Evolutionary conservation across 2,797 vertebrate species (phyloP).

Genomic region (Ceyx erithaca): DNA sequence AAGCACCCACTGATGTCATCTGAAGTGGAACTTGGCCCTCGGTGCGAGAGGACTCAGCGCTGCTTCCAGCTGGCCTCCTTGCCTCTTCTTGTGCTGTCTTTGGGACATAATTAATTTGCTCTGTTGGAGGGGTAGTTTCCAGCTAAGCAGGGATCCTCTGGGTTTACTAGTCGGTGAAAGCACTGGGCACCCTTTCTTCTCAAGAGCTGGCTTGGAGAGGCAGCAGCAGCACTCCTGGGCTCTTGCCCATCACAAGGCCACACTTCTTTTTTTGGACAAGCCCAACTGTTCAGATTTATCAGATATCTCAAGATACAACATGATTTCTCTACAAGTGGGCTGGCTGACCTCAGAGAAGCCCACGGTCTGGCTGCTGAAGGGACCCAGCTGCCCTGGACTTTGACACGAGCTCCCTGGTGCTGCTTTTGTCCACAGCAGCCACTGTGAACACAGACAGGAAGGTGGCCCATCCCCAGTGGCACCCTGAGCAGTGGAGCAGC

Average conservation of each 20-base stretch:
- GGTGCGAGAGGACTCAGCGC: neutral
- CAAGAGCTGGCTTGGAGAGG: neutral
- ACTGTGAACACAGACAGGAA: rapidly evolving
- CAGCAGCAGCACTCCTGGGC: rapidly evolving
- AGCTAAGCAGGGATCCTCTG: constrained; percentile 43
- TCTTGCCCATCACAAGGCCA: neutral
- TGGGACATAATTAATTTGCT: constrained; percentile 44
- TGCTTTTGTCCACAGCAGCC: neutral
- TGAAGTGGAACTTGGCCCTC: constrained; percentile 23
- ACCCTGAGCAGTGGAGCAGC: neutral
- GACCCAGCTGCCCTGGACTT: too few relatives aligned
- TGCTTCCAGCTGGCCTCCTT: constrained; percentile 57
- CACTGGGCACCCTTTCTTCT: constrained; percentile 17
- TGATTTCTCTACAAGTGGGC: neutral
- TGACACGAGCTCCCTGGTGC: neutral
- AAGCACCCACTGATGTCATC: constrained; percentile 45
- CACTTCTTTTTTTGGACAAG: neutral
- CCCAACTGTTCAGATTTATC: neutral
- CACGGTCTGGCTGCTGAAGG: neutral
- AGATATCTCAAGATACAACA: neutral
- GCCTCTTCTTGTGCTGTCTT: neutral
- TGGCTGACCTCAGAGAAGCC: neutral
- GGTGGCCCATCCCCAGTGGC: rapidly evolving
- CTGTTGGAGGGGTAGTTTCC: constrained; percentile 49
- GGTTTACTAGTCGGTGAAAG: constrained; percentile 34